Evolutionary conservation across 1,140 invertebrate genomes (phyloP), one percentile per base, ranked within the genome.

Genomic region (Bactericera cockerelli): DNA sequence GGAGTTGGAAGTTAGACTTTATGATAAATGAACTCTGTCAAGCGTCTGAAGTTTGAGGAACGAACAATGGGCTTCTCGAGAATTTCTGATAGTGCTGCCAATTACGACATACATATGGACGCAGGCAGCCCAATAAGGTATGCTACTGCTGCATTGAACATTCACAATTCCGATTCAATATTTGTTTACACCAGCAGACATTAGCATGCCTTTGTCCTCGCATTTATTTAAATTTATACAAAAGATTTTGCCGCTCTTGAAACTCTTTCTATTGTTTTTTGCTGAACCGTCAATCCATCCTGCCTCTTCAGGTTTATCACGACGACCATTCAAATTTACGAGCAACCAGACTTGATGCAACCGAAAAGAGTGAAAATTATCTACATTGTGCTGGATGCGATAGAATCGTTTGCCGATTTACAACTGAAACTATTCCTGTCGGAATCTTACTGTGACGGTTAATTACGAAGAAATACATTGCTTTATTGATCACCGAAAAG

Each of bases 31-130:
- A 49, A 49, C 42, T 6, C 42, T 49, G 42, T 49, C 42, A 49
- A 49, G 42, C 8, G 8, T 6, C 8, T 49, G 42, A 49, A 49
- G 42, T 49, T 49, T 49, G n/a, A 49, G 42, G 42, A 49, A 19
- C n/a, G n/a, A 49, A 49, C 42, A 49, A 49, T 49, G 42, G 42
- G 42, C 42, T 49, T 49, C 42, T 49, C 19, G 42, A 49, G 42
- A 49, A 49, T 49, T 49, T 49, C 42, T 49, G 42, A 49, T 49
- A 49, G 42, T 49, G 42, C 42, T 49, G 42, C 42, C 42, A 49
- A 49, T 49, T 49, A 49, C 42, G 42, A 49, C 42, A 49, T 49
- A 49, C 19, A n/a, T n/a, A n/a, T n/a, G n/a, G n/a, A n/a, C n/a
- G 42, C 4, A 49, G 8, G 42, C 6, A 49, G 42, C 42, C 42